Percentiles rank a stretch among this genome's conserved stretches.
These are phyloP conservation scores for Calcarius lapponicus DNA, from an alignment of 2,797 vertebrate species.

Conservation along the genomic window DNA sequence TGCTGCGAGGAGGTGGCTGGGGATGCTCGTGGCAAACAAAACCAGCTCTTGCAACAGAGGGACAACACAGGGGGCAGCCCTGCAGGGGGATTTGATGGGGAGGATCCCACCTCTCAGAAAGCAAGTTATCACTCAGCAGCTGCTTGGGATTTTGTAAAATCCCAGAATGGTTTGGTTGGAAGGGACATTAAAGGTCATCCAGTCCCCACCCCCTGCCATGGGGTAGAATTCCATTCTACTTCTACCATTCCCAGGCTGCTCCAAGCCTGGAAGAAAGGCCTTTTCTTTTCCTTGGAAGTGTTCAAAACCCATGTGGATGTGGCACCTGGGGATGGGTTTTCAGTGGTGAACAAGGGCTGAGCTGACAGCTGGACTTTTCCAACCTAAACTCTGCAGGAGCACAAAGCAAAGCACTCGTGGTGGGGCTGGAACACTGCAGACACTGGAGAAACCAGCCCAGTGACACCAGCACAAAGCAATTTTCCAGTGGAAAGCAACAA, in stretches of 20 bases:
- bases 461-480: not conserved
- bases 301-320: not conserved
- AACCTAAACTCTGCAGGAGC: not conserved
- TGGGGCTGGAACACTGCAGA: not conserved
- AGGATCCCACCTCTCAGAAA: not conserved
- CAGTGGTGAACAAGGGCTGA: not conserved
- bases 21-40: rapidly evolving
- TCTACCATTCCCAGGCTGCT: not conserved
- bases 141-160: not conserved
- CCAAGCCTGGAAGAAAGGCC: not conserved
- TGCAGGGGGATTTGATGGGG: not conserved
- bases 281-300: not conserved
- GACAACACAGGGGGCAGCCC: not conserved
- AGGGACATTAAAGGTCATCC: not conserved
- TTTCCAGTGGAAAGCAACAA: not conserved
- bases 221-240: not conserved
- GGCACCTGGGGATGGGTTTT: not conserved
- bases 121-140: not conserved
- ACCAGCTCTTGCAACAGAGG: not conserved
- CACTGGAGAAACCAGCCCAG: not conserved
- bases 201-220: rapidly evolving
- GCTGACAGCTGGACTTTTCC: not conserved
- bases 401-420: not conserved
- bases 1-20: not conserved
- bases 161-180: not conserved